phyloP scores from a whole-genome alignment of 1,140 invertebrate genomes.

The Sinonovacula constricta region DNA sequence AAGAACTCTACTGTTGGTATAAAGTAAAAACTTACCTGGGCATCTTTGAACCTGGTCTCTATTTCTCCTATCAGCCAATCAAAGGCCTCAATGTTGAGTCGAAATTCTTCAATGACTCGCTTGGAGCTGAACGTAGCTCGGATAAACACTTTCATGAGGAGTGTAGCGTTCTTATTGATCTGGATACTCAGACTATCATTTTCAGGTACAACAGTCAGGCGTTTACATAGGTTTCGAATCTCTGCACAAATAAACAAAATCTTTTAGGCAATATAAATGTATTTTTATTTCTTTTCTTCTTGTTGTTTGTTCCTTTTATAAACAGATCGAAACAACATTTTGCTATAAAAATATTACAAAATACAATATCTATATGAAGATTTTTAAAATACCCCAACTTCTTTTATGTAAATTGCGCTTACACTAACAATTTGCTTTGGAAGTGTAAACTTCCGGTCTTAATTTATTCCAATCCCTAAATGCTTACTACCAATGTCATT shows the following conservation, averaged over 20 bases:
- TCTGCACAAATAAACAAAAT: conserved; percentile 53
- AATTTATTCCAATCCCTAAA: too few species aligned
- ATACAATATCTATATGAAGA: too few species aligned
- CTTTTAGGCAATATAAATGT: background rate
- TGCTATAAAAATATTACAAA: too few species aligned
- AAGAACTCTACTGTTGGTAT: too few species aligned
- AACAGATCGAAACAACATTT: too few species aligned
- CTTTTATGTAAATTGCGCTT: too few species aligned
- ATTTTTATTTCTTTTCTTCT: background rate
- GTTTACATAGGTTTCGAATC: conserved; percentile 77
- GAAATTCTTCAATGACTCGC: conserved; percentile 96
- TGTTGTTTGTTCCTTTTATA: too few species aligned
- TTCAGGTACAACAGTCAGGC: conserved; percentile 86
- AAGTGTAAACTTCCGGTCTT: too few species aligned
- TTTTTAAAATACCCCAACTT: too few species aligned
- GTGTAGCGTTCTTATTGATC: conserved; percentile 98
- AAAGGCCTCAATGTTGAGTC: conserved; percentile 96
- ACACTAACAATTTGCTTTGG: too few species aligned
- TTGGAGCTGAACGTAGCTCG: conserved; percentile 92
- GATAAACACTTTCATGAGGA: conserved; percentile 97
- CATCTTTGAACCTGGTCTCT: conserved; percentile 98
- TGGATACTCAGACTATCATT: conserved; percentile 96
- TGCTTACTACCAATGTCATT: too few species aligned
- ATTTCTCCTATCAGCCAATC: conserved; percentile 99
- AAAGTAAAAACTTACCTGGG: conserved; percentile 90